phyloP scores from a whole-genome alignment of 1,140 invertebrate species.

The Eriocheir sinensis region DNA sequence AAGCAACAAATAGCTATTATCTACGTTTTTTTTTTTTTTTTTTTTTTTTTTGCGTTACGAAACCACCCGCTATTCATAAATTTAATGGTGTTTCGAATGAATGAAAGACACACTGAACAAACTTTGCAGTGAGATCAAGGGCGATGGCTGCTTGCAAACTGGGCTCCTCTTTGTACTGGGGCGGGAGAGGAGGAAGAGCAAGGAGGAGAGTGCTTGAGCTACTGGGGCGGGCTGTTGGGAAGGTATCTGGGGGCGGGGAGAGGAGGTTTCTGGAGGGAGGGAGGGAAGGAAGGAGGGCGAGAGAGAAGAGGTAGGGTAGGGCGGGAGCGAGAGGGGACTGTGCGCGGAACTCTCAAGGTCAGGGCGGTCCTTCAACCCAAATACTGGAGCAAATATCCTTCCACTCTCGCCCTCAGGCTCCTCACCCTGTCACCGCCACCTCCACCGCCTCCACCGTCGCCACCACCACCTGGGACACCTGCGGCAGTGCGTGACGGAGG shows the following conservation, averaged over 20 bases:
- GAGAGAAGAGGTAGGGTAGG: not conserved
- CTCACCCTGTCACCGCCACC: not conserved
- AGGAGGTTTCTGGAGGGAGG: not conserved
- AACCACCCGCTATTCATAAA: not conserved
- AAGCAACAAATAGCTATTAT: not conserved
- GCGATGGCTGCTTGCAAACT: conserved; percentile 9
- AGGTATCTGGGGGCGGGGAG: not conserved
- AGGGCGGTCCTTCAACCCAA: conserved; percentile 73
- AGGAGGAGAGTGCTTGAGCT: not conserved
- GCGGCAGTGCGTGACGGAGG: conserved; percentile 1
- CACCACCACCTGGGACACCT: conserved; percentile 29
- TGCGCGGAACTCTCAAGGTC: conserved; percentile 66
- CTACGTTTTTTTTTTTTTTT: not conserved
- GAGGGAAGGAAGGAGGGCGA: not conserved
- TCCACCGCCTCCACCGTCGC: not conserved
- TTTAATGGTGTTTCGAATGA: conserved; percentile 17
- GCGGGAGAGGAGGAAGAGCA: not conserved
- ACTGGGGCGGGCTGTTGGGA: not conserved
- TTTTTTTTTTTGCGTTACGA: not conserved
- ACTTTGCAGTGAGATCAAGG: conserved; percentile 23
- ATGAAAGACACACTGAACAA: conserved; percentile 16
- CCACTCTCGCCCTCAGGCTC: conserved; percentile 44
- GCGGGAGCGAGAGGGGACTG: not conserved
- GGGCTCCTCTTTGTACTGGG: conserved; percentile 12
- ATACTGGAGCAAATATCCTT: conserved; percentile 76